Evolutionary conservation across 2,113 vertebrate species (phyloP).

Genomic region (Podarcis raffonei): DNA sequence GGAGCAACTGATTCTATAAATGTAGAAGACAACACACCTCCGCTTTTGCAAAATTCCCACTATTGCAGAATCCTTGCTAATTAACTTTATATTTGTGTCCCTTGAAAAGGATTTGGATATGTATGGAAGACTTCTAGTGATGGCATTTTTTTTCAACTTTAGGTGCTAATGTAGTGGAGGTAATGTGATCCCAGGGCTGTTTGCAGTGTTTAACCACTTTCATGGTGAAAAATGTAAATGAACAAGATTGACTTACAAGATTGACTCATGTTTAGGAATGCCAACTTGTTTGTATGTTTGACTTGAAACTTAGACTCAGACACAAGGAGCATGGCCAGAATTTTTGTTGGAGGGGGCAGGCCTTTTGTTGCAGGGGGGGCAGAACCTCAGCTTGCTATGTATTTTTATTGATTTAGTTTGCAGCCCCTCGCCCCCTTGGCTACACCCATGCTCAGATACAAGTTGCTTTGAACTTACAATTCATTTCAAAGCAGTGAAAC

Average conservation of each 20-base stretch:
- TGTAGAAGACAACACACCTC: not conserved
- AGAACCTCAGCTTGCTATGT: not conserved
- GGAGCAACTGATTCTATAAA: not conserved
- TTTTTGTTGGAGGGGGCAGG: too few relatives aligned
- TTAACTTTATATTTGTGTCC: not conserved
- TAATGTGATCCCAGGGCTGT: not conserved
- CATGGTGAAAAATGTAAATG: not conserved
- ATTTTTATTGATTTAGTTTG: not conserved
- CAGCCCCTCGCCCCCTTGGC: too few relatives aligned
- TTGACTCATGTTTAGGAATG: not conserved
- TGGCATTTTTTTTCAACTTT: not conserved
- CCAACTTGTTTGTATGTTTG: not conserved
- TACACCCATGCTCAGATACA: not conserved
- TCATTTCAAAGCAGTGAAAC: not conserved
- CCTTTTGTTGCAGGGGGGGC: too few relatives aligned
- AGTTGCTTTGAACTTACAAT: not conserved
- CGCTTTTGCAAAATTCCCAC: not conserved
- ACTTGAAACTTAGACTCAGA: too few relatives aligned
- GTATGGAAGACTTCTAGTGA: not conserved
- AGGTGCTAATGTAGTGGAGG: accelerated
- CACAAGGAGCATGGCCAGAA: too few relatives aligned
- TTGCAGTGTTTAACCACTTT: not conserved
- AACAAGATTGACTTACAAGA: not conserved
- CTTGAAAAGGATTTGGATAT: not conserved
- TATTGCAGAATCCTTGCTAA: not conserved